Base-by-base conservation (phyloP, 2,888 invertebrate species). In the Strigamia crassipes region DNA sequence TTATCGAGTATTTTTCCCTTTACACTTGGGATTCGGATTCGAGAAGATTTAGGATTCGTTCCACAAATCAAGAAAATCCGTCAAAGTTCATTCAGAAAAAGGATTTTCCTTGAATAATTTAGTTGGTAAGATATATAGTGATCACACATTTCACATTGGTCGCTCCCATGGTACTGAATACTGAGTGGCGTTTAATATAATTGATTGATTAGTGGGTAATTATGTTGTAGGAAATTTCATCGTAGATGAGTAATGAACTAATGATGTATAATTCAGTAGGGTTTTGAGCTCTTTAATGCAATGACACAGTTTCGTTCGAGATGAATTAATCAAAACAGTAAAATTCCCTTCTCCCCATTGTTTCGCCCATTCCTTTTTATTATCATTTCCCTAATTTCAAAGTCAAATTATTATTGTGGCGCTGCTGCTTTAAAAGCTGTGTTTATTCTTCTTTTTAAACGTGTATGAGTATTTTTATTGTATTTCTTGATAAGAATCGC, bases 241-340 rank as follows among this genome's bases (percentile, higher is more conserved):
- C 21, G 10, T 61, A 23, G n/a, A 18, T 61, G 15, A 13, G 61
- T 34, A 34, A 34, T 34, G 34, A 34, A 61, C 18, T 61, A 18
- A 61, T 23, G 61, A 61, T 61, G 61, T 61, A 18, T 61, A 21
- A 61, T 61, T 61, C 61, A 61, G 61, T 61, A 51, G 61, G 56
- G 9, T n/a, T 56, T 61, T 61, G 61, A 56, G 21, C 61, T 18
- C 5, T 18, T 61, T 61, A 61, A 61, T 61, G 23, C 61, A 61
- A 61, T 61, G 61, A 61, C 61, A 61, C 15, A 18, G 15, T 23
- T 21, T 61, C 18, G 5, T 61, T 18, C 5, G 61, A 61, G 61
- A 61, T 61, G 61, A 61, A 61, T 61, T 61, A 15, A 18, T 18
- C 18, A 61, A 61, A 61, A n/a, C n/a, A n/a, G n/a, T n/a, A n/a